A percentile compares a stretch with the other conserved stretches of the same genome.
Evolutionary conservation across 2,113 vertebrate species (phyloP).

Genomic region (Coptodon rendalli): DNA sequence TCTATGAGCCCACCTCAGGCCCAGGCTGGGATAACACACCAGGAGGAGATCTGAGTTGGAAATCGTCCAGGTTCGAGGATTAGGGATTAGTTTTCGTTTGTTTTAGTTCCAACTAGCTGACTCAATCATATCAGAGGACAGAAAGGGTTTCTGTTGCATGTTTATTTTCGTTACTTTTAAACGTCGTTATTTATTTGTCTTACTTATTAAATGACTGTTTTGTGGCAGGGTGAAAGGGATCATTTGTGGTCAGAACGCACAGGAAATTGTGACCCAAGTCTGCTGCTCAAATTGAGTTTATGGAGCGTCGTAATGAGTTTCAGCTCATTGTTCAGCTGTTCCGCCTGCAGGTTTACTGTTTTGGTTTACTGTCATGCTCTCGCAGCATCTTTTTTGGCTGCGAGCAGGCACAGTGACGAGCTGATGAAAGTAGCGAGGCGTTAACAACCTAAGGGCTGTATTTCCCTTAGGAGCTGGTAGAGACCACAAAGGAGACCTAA

Average conservation of each 20-base stretch:
- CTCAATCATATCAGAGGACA: not conserved
- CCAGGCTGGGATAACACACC: slow-evolving; percentile 4
- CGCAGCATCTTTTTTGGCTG: not conserved
- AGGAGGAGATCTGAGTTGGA: not conserved
- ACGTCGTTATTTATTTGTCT: not conserved
- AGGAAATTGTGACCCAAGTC: not conserved
- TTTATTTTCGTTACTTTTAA: not conserved
- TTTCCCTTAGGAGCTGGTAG: not conserved
- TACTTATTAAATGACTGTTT: not conserved
- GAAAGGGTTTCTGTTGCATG: not conserved
- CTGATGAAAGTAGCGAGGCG: not conserved
- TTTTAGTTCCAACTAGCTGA: not conserved
- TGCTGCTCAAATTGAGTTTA: not conserved
- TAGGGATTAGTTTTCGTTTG: not conserved
- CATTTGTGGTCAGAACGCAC: not conserved
- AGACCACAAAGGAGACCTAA: not conserved
- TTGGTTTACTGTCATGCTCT: not conserved
- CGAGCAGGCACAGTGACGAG: not conserved
- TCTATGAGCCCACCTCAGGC: slow-evolving; percentile 48
- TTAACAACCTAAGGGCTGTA: not conserved
- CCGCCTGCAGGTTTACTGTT: not conserved
- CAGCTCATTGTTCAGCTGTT: not conserved
- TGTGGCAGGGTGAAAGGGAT: not conserved
- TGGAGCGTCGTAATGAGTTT: not conserved
- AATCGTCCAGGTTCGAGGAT: not conserved